A percentile compares a stretch with the other conserved stretches of the same genome.
phyloP scores from a whole-genome alignment of 2,888 invertebrate species.

The Ophion costatus region DNA sequence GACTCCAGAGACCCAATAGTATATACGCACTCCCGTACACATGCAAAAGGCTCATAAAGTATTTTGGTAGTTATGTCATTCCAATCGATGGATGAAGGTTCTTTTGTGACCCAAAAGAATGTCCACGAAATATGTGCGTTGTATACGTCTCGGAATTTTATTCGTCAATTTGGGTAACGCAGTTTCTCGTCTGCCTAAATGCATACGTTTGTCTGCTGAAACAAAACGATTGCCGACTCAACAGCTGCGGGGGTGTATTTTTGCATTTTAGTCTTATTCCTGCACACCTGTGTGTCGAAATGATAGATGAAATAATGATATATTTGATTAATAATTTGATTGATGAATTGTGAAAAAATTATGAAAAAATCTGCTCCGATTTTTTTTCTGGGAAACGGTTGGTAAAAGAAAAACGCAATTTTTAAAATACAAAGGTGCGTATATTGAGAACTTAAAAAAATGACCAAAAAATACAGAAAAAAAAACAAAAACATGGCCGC shows the following conservation, averaged over 20 bases:
- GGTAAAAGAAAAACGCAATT: too few relatives aligned
- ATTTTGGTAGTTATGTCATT: slow-evolving; percentile 20
- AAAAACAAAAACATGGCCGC: too few relatives aligned
- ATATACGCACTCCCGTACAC: not conserved
- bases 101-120: slow-evolving; percentile 23
- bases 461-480: too few relatives aligned
- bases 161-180: not conserved
- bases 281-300: slow-evolving; percentile 33
- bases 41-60: slow-evolving; percentile 17
- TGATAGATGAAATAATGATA: slow-evolving; percentile 80
- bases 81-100: slow-evolving; percentile 24
- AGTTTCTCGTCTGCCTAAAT: not conserved
- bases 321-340: too few relatives aligned
- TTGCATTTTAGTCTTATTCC: not conserved
- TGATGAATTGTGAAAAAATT: too few relatives aligned
- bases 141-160: not conserved
- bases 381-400: too few relatives aligned
- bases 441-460: too few relatives aligned
- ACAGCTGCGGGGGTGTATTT: not conserved
- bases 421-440: too few relatives aligned
- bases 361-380: not conserved
- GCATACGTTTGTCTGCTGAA: not conserved
- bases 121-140: not conserved
- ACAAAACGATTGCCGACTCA: not conserved
- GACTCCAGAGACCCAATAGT: slow-evolving; percentile 45